A percentile compares a stretch with the other conserved stretches of the same genome.
Conservation (phyloP, 2,797 vertebrate species). For the Hipposideros larvatus region DNA sequence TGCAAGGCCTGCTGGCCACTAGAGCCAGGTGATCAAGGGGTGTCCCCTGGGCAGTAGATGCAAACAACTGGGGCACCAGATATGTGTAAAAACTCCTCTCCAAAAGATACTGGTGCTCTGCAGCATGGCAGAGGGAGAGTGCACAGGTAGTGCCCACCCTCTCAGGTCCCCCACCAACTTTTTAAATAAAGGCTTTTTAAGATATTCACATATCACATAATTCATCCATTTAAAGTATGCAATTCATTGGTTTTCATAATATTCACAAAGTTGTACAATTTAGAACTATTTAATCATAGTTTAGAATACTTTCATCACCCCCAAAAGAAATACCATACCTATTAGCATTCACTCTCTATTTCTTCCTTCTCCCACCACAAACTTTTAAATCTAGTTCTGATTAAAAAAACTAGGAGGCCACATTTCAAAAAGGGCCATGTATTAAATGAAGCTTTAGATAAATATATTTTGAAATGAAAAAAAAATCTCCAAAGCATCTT, state of each 20-base stretch:
- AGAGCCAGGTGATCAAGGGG: not conserved
- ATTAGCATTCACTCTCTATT: not conserved
- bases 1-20: not conserved
- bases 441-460: slow-evolving; percentile 1
- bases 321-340: not conserved
- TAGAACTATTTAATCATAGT: not conserved
- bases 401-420: slow-evolving; percentile 28
- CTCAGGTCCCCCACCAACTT: not conserved
- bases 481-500: slow-evolving; percentile 5
- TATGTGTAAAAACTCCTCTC: not conserved
- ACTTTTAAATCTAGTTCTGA: slow-evolving; percentile 32
- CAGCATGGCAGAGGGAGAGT: not conserved
- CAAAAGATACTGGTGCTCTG: not conserved
- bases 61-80: not conserved
- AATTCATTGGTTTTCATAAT: not conserved
- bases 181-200: slow-evolving; percentile 1
- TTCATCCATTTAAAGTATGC: not conserved
- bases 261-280: not conserved
- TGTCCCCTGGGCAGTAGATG: not conserved
- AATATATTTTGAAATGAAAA: slow-evolving; percentile 18
- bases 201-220: not conserved
- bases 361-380: not conserved
- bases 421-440: not conserved
- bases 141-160: not conserved
- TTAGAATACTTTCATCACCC: slow-evolving; percentile 25